Evolutionary conservation across 1,140 invertebrate species (phyloP).

Genomic region (Zaprionus davidi): DNA sequence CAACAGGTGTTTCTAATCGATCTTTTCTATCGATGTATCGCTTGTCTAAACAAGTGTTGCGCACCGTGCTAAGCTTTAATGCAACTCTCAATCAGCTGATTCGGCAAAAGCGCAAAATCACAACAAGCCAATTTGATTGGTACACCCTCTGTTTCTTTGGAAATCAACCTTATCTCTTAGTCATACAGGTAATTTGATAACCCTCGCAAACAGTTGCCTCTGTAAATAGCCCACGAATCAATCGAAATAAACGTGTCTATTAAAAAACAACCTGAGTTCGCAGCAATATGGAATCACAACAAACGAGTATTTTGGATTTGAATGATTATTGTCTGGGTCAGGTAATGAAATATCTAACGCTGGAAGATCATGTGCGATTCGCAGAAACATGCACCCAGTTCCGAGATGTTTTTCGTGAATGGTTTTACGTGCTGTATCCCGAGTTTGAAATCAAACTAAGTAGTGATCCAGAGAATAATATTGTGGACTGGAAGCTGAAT

Average conservation of each 20-base stretch:
- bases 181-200: neutral
- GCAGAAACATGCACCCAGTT: neutral
- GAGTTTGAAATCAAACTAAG: neutral
- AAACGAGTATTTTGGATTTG: conserved; percentile 20
- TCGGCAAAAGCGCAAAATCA: neutral
- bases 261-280: neutral
- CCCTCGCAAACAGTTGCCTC: neutral
- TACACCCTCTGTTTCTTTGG: neutral
- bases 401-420: neutral
- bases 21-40: conserved; percentile 1
- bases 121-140: neutral
- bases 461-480: neutral
- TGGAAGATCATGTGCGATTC: conserved; percentile 11
- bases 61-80: neutral
- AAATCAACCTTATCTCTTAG: neutral
- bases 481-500: neutral
- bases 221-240: neutral
- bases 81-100: neutral
- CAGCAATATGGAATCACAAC: conserved; percentile 1
- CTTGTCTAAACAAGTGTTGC: neutral
- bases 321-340: conserved; percentile 30
- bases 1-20: neutral
- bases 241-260: neutral
- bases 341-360: conserved; percentile 16
- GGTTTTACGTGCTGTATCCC: neutral